Base-by-base conservation (phyloP, 2,113 vertebrate genomes). In the Turdus rufiventris region DNA sequence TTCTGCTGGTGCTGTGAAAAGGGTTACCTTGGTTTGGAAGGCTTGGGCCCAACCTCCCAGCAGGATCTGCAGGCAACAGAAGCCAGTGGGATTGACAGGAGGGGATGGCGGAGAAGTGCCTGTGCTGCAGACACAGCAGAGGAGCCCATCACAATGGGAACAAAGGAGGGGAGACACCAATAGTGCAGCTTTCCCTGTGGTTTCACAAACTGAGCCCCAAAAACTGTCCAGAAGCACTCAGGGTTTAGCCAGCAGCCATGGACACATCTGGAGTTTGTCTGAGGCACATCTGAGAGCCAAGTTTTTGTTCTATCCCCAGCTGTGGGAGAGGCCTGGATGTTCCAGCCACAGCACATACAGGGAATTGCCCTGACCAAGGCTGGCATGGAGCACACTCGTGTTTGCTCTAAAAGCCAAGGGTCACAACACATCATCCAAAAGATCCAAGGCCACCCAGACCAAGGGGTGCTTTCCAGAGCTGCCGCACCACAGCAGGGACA, bases 401-500 rank as follows among this genome's bases (percentile, higher is more conserved):
- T 78, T 67, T 36, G 93, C 93, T 71, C 34, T 14, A 23, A 75
- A 91, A 94, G 62, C 87, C 87, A 78, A 26, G 67, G 79, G 36
- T 83, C 83, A 56, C 80, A 47, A 25, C 58, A 72, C 51, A 94
- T 70, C 70, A 87, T 42, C 53, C 9, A 8, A 9, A 91, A 95
- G 73, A 83, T 70, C 83, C 82, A 56, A 60, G 82, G 82, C 45
- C 26, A 11, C 38, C 21, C 45, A 78, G 91, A 43, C 51, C 36
- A 47, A 36, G 75, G 57, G 54, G 31, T 24, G 21, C 47, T 89
- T 92, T 57, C 91, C 26, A 78, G 94, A 70, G 61, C 47, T 70
- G 91, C 85, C 85, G 75, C 90, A 40, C 68, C 77, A 79, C 91
- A 91, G 73, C 31, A 81, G 95, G 88, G 81, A 68, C 91, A 94